These are phyloP conservation scores for Drosophila yooni DNA, from an alignment of 2,888 invertebrate genomes.

Conservation along the genomic window DNA sequence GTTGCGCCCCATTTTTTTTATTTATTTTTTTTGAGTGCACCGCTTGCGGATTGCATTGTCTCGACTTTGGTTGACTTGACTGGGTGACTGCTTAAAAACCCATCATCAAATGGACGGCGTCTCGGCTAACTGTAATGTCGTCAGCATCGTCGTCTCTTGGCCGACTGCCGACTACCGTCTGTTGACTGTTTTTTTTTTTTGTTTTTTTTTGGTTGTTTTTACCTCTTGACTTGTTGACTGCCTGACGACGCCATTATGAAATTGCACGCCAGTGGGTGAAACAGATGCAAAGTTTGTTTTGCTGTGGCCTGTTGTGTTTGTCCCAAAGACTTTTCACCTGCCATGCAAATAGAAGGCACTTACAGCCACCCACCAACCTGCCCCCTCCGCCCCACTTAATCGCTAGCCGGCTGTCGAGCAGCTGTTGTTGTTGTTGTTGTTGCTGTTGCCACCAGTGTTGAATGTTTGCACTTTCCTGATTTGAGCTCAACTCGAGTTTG, in stretches of 20 bases:
- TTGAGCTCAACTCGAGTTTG: constrained; percentile 27
- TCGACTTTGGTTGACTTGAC: constrained; percentile 35
- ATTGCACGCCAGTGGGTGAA: constrained; percentile 47
- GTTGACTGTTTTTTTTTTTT: constrained; percentile 13
- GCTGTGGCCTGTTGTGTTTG: constrained; percentile 18
- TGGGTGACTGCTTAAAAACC: constrained; percentile 54
- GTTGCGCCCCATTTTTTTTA: background rate
- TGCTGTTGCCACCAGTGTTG: constrained; percentile 71
- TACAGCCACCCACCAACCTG: constrained; percentile 18
- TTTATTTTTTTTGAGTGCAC: background rate
- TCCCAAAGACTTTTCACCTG: constrained; percentile 74
- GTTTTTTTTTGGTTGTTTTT: background rate
- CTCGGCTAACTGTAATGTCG: constrained; percentile 76
- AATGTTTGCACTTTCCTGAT: constrained; percentile 71
- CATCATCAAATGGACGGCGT: constrained; percentile 59
- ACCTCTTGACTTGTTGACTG: constrained; percentile 45
- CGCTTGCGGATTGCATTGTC: constrained; percentile 21
- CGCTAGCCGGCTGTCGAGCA: constrained; percentile 57
- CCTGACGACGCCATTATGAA: constrained; percentile 76
- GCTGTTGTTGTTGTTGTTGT: constrained; percentile 36
- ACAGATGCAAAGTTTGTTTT: constrained; percentile 74
- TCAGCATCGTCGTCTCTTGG: constrained; percentile 53
- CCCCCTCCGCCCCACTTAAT: constrained; percentile 23
- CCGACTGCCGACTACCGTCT: constrained; percentile 28
- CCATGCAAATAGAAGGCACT: constrained; percentile 67